phyloP scores from a whole-genome alignment of 2,888 invertebrate genomes.

The Amblyjoppa fuscipennis region DNA sequence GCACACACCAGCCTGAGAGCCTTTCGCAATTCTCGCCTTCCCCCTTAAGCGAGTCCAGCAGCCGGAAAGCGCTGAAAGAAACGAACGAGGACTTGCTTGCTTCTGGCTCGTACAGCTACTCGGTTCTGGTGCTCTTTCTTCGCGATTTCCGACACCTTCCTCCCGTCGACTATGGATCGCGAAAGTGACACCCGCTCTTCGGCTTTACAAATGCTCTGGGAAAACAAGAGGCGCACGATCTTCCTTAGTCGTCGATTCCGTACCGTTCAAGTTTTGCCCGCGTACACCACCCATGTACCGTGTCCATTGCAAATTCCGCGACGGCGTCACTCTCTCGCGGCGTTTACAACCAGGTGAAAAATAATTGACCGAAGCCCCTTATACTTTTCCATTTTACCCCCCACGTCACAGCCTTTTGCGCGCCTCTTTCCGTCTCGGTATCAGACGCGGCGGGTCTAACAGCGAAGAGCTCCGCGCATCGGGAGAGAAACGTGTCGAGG shows the following conservation, averaged over 20 bases:
- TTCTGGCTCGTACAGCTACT: not conserved
- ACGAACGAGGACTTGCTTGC: not conserved
- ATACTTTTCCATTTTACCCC: conserved; percentile 33
- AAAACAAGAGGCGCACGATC: conserved; percentile 56
- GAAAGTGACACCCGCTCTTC: not conserved
- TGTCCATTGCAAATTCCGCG: not conserved
- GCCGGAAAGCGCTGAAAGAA: conserved; percentile 51
- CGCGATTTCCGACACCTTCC: conserved; percentile 53
- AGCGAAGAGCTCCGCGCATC: conserved; percentile 64
- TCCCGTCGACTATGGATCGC: conserved; percentile 1
- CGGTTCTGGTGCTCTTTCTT: conserved; percentile 38
- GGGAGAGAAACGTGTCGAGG: conserved; percentile 82
- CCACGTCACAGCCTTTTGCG: conserved; percentile 29
- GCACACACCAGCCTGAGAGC: conserved; percentile 7
- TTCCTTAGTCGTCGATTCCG: not conserved
- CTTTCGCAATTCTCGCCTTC: conserved; percentile 27
- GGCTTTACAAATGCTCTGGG: conserved; percentile 45
- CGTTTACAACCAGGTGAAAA: conserved; percentile 50
- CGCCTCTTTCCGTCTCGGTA: conserved; percentile 63
- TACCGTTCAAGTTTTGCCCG: not conserved
- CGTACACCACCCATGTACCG: not conserved
- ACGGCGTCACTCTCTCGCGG: conserved; percentile 39
- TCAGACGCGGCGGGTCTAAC: conserved; percentile 9
- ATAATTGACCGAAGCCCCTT: conserved; percentile 62
- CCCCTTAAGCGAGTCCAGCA: conserved; percentile 44